Percentiles rank a stretch among this genome's conserved stretches.
phyloP scores from a whole-genome alignment of 2,888 invertebrate genomes.

The Ochropleura leucogaster region DNA sequence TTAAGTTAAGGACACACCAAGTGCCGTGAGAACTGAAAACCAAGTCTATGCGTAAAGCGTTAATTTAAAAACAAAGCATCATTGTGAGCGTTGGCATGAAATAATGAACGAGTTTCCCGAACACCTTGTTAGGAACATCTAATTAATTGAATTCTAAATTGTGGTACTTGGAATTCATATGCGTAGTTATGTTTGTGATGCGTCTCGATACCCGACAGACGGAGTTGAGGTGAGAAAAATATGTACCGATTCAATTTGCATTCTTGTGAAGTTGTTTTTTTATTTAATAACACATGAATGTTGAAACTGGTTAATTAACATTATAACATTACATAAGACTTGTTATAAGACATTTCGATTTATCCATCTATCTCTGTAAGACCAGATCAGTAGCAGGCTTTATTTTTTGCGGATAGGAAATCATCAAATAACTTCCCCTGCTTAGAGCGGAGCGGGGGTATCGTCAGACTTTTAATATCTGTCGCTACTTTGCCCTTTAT shows the following conservation, averaged over 20 bases:
- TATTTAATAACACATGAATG: neutral
- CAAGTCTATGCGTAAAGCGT: conserved; percentile 67
- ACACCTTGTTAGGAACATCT: conserved; percentile 78
- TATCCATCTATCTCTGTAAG: too few relatives aligned
- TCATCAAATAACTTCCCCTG: too few relatives aligned
- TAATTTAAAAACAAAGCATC: conserved; percentile 83
- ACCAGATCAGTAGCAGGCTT: too few relatives aligned
- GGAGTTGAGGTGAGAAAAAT: conserved; percentile 9
- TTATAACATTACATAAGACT: too few relatives aligned
- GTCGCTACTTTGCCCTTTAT: too few relatives aligned
- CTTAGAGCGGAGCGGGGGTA: too few relatives aligned
- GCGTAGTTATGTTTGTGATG: conserved; percentile 40
- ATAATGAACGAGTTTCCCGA: conserved; percentile 81
- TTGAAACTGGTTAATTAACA: too few relatives aligned
- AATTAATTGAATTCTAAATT: conserved; percentile 78
- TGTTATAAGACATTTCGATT: too few relatives aligned
- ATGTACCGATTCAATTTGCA: neutral
- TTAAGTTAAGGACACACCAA: conserved; percentile 41
- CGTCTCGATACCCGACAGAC: neutral
- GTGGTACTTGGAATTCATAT: conserved; percentile 65
- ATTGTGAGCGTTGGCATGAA: conserved; percentile 72
- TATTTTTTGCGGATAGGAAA: too few relatives aligned
- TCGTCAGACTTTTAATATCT: too few relatives aligned
- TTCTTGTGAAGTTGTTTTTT: neutral
- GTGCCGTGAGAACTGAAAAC: conserved; percentile 66